Evolutionary conservation across 1,140 invertebrate genomes (phyloP), one percentile per base, ranked within the genome.

Genomic region (Drosophila azteca): DNA sequence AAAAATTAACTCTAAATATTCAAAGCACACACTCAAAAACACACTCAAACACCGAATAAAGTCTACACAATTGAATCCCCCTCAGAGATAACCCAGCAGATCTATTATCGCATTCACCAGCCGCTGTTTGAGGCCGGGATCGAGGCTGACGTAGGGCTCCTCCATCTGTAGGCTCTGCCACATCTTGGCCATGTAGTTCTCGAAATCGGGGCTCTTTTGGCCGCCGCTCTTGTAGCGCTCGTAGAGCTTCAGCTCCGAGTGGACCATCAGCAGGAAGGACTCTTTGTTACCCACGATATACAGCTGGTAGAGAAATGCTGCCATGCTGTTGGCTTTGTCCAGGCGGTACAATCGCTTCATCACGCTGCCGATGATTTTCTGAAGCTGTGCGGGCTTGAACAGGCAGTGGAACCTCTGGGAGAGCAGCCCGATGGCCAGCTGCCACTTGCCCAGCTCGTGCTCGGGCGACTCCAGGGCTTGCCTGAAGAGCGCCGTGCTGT

Each of bases 41-140:
- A 24, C 22, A 24, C 24, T 26, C 24, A 26, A 50, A 75, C 50
- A 73, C 78, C 73, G 35, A 85, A 85, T 85, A 87, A 87, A 85
- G 77, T 68, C 67, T 41, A 67, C 62, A 75, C 54, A 51, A 78
- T 7, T 35, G 8, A 2, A 8, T 7, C 35, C 35, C 3, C 11
- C 3, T 35, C 52, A 75, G 5, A 75, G 52, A 39, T 59, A 74
- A 17, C 44, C 43, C 2, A 74, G 53, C 0, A 74, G 61, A 4
- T 75, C 71, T 11, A 75, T 76, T 0, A 67, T 8, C 20, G 55
- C 71, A 20, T 68, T 15, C 0, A 75, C 1, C 0, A 75, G 57
- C 0, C 22, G n/a, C 9, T 68, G 45, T 1, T 57, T 76, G 9
- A 31, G 45, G 11, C 13, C 9, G 9, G 41, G 55, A 57, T 68